Conservation (phyloP, 2,113 vertebrate genomes). For the Zapus hudsonius region DNA sequence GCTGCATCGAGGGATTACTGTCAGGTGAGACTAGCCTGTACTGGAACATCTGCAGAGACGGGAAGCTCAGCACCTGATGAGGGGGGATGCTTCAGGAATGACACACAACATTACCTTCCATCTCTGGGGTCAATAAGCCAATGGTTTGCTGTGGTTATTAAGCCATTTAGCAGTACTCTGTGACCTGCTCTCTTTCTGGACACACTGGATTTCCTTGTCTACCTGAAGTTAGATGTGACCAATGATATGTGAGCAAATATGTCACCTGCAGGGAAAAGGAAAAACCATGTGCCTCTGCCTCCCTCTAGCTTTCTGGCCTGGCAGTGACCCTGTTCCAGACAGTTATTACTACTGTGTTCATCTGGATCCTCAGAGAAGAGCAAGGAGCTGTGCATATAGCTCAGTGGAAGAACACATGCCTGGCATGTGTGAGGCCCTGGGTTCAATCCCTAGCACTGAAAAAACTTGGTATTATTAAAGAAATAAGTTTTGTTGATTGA, state of each 20-base stretch:
- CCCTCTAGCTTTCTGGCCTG: not conserved
- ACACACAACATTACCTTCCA: not conserved
- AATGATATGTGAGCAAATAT: not conserved
- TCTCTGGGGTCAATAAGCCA: too few species aligned
- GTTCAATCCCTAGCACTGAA: not conserved
- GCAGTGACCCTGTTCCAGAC: not conserved
- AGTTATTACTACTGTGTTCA: not conserved
- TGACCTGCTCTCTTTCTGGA: too few species aligned
- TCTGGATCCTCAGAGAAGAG: not conserved
- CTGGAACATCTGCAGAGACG: not conserved
- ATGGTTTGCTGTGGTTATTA: too few species aligned
- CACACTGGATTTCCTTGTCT: not conserved
- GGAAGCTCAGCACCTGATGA: not conserved
- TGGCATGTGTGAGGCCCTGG: not conserved
- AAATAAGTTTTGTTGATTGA: not conserved
- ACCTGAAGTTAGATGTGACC: not conserved
- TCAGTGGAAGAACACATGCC: not conserved
- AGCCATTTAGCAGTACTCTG: too few species aligned
- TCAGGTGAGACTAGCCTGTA: not conserved
- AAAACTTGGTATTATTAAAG: too few species aligned
- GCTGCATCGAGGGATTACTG: not conserved
- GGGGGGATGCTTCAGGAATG: slow-evolving; percentile 22
- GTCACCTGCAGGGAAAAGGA: not conserved
- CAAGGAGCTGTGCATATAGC: not conserved
- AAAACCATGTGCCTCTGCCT: not conserved